These are phyloP conservation scores for Planiliza haematocheilus DNA, from an alignment of 2,113 vertebrate genomes.

Conservation along the genomic window DNA sequence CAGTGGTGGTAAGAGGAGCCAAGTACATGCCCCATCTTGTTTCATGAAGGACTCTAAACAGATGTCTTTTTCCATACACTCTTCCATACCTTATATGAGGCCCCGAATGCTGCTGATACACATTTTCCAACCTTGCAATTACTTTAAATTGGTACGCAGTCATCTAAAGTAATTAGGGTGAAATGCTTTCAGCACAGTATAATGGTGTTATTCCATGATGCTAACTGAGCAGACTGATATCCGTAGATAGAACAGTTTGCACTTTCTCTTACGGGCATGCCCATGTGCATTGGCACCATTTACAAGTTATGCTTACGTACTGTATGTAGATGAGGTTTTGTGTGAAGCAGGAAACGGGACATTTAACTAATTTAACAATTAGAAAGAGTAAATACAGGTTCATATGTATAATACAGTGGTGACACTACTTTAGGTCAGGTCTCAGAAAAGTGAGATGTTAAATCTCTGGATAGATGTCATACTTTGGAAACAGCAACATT, in stretches of 20 bases:
- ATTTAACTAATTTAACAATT: conserved; percentile 4
- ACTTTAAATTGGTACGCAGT: conserved; percentile 61
- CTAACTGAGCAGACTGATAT: conserved; percentile 21
- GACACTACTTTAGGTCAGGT: background rate
- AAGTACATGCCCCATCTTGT: conserved; percentile 59
- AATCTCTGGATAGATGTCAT: conserved; percentile 42
- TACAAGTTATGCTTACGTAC: background rate
- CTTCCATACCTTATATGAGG: conserved; percentile 73
- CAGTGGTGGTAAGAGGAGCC: conserved; percentile 57
- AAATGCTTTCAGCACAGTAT: conserved; percentile 35
- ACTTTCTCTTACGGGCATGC: conserved; percentile 33
- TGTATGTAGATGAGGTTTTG: conserved; percentile 33
- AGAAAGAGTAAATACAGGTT: conserved; percentile 21
- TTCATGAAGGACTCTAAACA: conserved; percentile 69
- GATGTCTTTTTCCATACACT: conserved; percentile 78
- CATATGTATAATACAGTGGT: background rate
- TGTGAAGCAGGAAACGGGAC: conserved; percentile 5
- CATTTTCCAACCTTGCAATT: conserved; percentile 71
- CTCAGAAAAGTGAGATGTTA: background rate
- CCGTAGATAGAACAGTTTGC: conserved; percentile 29
- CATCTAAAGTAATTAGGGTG: conserved; percentile 46
- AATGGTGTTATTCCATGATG: conserved; percentile 52
- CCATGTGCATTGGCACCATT: conserved; percentile 22
- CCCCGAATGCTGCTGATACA: conserved; percentile 53
- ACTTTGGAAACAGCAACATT: too few species aligned